Base-by-base conservation (phyloP, 2,888 invertebrate species). In the Nomada fucata region DNA sequence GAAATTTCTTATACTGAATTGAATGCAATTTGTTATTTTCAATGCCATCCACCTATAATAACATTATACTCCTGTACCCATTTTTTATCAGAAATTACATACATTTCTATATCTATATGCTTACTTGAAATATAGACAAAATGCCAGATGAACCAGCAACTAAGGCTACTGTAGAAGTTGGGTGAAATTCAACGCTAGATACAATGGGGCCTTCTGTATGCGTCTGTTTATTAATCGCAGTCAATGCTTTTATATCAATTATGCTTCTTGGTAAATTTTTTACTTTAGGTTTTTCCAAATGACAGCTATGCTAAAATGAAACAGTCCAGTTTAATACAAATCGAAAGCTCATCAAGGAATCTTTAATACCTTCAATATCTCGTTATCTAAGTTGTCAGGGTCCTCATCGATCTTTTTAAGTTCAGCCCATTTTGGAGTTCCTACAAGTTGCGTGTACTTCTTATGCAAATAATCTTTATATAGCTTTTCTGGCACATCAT, bases 1-100 rank as follows among this genome's bases (percentile, higher is more conserved):
- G 96, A 94, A 96, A 98, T 65, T 95, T 95, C 69, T 96, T 94
- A 87, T 98, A 96, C 86, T 95, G 94, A 59, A 98, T 95, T 90
- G 96, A 97, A 89, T 98, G 98, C 36, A 99, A 95, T 94, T 97
- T 97, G 55, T 96, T 96, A 92, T 98, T 98, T 36, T 95, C 95
- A 91, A 95, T 95, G 0, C 98, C 98, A 94, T 98, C 97, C 60
- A 99, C 96, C 93, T 96, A 89, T 23, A 89, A 74, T 70, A 74
- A 57, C 3, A 65, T 55, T 59, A 63, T 55, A 53, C 20, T 50
- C 44, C 36, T 20, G n/a, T 36, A 9, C 1, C 26, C 50, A 52
- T 71, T 74, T 7, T 60, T 3, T 13, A 59, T 5, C 15, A 13
- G 3, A 18, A 70, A 44, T 11, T 68, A 47, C 4, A 72, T 42